Evolutionary conservation across 2,888 invertebrate species (phyloP).

Genomic region (Steinernema scapterisci): DNA sequence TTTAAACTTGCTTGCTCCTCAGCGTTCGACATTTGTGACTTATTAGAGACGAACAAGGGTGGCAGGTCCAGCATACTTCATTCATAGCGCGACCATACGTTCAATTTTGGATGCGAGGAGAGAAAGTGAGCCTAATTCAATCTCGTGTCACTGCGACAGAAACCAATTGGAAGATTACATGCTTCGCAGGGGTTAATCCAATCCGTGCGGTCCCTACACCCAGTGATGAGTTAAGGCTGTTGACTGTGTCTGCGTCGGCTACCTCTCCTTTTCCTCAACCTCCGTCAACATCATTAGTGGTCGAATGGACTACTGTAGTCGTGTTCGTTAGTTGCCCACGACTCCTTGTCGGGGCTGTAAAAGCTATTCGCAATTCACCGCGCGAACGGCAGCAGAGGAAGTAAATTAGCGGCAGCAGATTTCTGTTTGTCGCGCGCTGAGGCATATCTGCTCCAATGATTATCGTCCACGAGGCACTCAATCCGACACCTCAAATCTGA

Average conservation of each 20-base stretch:
- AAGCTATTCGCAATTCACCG: neutral
- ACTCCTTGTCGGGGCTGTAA: neutral
- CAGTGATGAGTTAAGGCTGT: neutral
- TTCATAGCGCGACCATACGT: too few species aligned
- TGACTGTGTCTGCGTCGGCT: neutral
- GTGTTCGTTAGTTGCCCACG: neutral
- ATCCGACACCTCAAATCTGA: neutral
- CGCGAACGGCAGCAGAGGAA: slow-evolving; percentile 14
- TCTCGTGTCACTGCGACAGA: neutral
- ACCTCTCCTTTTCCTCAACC: neutral
- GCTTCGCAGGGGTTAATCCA: neutral
- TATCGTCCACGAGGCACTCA: neutral
- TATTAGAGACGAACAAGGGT: too few species aligned
- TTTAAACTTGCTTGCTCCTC: too few species aligned
- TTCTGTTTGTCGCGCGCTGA: neutral
- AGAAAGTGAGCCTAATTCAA: neutral
- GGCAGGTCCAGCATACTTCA: too few species aligned
- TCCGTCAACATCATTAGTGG: too few species aligned
- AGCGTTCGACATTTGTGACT: too few species aligned
- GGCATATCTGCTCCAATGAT: neutral
- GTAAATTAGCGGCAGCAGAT: slow-evolving; percentile 13
- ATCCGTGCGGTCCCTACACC: neutral
- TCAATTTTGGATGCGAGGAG: neutral
- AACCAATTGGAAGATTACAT: neutral
- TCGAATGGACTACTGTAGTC: neutral